A percentile compares a stretch with the other conserved stretches of the same genome.
Evolutionary conservation across 2,113 vertebrate species (phyloP).

Genomic region (Elaphurus davidianus): DNA sequence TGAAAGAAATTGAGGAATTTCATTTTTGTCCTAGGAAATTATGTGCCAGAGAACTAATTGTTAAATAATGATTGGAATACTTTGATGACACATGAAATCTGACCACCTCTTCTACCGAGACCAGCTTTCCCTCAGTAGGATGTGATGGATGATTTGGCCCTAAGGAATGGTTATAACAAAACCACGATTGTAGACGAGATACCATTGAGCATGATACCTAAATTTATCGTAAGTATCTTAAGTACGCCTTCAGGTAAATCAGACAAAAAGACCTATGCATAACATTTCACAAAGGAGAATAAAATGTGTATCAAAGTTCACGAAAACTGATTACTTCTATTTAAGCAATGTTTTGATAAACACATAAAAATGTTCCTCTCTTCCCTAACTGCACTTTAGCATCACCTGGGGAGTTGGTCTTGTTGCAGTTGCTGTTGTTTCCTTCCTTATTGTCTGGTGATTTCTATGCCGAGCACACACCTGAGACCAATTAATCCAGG

Average conservation of each 20-base stretch:
- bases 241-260: background rate
- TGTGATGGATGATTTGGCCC: background rate
- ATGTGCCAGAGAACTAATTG: background rate
- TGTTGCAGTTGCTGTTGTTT: background rate
- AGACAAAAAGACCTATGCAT: background rate
- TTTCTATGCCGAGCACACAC: background rate
- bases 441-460: background rate
- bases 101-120: background rate
- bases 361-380: background rate
- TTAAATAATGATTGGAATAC: constrained; percentile 43
- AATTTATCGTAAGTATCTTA: background rate
- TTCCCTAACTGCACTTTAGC: background rate
- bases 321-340: background rate
- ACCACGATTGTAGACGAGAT: background rate
- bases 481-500: background rate
- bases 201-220: background rate
- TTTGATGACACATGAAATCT: constrained; percentile 18
- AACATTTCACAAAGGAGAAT: background rate
- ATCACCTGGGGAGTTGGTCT: background rate
- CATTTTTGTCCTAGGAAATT: background rate
- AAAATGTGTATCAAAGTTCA: background rate
- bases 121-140: background rate
- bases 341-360: background rate
- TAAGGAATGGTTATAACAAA: background rate
- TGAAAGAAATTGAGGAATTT: background rate